Evolutionary conservation across 2,113 vertebrate genomes (phyloP).

Genomic region (Nansenia antarctica): DNA sequence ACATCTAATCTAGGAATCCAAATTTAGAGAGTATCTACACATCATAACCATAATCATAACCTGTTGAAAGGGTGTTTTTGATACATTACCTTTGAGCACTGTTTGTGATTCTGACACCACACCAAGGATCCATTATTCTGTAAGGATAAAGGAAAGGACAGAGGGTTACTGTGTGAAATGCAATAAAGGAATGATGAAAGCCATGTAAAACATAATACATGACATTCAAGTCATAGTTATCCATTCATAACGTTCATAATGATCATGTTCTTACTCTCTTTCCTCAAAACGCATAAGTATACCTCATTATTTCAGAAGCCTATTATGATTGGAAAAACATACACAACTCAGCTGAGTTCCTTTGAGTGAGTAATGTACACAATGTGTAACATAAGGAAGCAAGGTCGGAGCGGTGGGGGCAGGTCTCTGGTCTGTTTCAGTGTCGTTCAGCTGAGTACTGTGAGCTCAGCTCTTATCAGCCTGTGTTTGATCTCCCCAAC

Average conservation of each 20-base stretch:
- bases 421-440: conserved; percentile 65
- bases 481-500: conserved; percentile 62
- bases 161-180: conserved; percentile 20
- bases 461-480: conserved; percentile 53
- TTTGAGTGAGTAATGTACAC: conserved; percentile 10
- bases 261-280: background rate
- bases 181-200: background rate
- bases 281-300: background rate
- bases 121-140: conserved; percentile 95
- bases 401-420: conserved; percentile 41
- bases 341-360: conserved; percentile 23
- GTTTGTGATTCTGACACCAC: conserved; percentile 98
- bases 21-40: too few species aligned
- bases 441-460: conserved; percentile 47
- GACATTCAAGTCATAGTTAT: background rate
- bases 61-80: conserved; percentile 21
- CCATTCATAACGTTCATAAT: conserved; percentile 11
- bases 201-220: background rate
- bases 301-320: background rate
- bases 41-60: too few species aligned
- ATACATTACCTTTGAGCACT: conserved; percentile 92
- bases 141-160: conserved; percentile 45
- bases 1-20: too few species aligned
- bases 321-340: background rate
- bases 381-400: conserved; percentile 45